These are phyloP conservation scores for Ammodytes marinus DNA, from an alignment of 2,113 vertebrate species.

Conservation along the genomic window DNA sequence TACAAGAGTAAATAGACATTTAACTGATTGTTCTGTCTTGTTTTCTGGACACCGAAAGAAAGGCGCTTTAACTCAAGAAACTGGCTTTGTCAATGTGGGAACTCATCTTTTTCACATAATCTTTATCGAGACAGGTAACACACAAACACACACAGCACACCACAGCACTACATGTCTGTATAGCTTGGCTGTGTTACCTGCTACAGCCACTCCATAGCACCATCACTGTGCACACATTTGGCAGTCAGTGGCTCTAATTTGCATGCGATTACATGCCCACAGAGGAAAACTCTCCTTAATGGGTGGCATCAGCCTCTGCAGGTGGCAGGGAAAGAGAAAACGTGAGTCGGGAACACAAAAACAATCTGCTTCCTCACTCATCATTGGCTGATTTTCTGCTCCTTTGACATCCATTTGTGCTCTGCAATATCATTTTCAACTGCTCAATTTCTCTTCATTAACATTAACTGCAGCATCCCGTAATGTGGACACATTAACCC, in stretches of 20 bases:
- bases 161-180: conserved; percentile 27
- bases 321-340: conserved; percentile 60
- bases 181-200: conserved; percentile 35
- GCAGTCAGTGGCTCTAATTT: conserved; percentile 70
- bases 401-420: conserved; percentile 72
- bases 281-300: conserved; percentile 70
- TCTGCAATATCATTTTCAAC: conserved; percentile 48
- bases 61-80: conserved; percentile 32
- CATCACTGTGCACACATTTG: conserved; percentile 62
- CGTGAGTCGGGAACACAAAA: conserved; percentile 45
- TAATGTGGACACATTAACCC: conserved; percentile 73
- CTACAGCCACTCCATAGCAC: conserved; percentile 33
- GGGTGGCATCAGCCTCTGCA: conserved; percentile 70
- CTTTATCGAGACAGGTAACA: conserved; percentile 26
- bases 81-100: conserved; percentile 33
- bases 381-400: conserved; percentile 63
- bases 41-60: conserved; percentile 41
- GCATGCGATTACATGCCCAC: conserved; percentile 72
- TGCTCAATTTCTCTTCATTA: conserved; percentile 65
- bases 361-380: conserved; percentile 51
- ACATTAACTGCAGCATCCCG: conserved; percentile 65
- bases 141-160: conserved; percentile 16
- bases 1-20: conserved; percentile 59
- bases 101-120: conserved; percentile 26
- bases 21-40: conserved; percentile 43